phyloP scores from a whole-genome alignment of 1,140 invertebrate species.

The Brachionus angularis region DNA sequence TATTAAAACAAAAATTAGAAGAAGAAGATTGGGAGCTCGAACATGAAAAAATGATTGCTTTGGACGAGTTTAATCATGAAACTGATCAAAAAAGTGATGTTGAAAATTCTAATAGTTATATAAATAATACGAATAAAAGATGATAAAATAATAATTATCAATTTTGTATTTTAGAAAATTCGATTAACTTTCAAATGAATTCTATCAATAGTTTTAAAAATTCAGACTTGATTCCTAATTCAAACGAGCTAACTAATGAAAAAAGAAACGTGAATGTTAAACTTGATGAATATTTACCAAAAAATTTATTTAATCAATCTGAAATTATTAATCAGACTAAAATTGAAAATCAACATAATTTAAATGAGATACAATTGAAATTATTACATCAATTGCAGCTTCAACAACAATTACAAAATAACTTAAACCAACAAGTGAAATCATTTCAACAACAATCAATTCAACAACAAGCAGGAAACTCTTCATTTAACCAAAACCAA shows the following conservation, averaged over 20 bases:
- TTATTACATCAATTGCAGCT: slow-evolving; percentile 16
- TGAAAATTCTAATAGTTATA: too few relatives aligned
- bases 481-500: slow-evolving; percentile 5
- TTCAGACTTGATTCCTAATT: background rate
- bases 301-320: too few relatives aligned
- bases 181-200: too few relatives aligned
- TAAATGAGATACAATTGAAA: slow-evolving; percentile 26
- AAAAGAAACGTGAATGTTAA: too few relatives aligned
- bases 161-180: too few relatives aligned
- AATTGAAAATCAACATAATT: background rate
- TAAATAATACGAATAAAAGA: too few relatives aligned
- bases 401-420: slow-evolving; percentile 26
- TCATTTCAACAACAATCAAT: slow-evolving; percentile 6
- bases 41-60: slow-evolving; percentile 13
- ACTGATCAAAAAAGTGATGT: too few relatives aligned
- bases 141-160: too few relatives aligned
- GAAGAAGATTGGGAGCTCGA: slow-evolving; percentile 34
- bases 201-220: background rate
- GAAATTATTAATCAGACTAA: slow-evolving; percentile 24
- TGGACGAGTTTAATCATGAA: background rate
- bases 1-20: background rate
- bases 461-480: background rate
- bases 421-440: slow-evolving; percentile 26
- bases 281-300: too few relatives aligned
- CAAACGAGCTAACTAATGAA: too few relatives aligned